These are phyloP conservation scores for Papio anubis DNA, from an alignment of 2,113 vertebrate genomes.

Conservation along the genomic window DNA sequence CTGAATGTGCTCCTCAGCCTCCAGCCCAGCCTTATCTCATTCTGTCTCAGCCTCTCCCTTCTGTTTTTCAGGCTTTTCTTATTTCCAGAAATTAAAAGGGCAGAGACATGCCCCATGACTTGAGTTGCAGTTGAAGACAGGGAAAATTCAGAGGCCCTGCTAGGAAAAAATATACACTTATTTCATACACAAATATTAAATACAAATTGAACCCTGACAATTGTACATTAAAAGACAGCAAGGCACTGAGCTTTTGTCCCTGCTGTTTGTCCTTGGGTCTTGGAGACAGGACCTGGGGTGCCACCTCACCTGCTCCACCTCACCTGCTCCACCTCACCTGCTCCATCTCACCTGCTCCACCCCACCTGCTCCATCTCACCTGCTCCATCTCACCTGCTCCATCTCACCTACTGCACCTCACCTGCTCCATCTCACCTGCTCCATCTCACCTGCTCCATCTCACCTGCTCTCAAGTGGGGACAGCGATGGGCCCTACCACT, in stretches of 20 bases:
- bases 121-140: neutral
- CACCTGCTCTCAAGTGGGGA: neutral
- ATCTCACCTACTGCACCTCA: accelerated
- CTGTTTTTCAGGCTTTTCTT: neutral
- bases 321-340: too few relatives aligned
- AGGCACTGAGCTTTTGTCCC: neutral
- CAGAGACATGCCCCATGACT: neutral
- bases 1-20: neutral
- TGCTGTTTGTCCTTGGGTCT: neutral
- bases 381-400: neutral
- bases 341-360: too few relatives aligned
- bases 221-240: neutral
- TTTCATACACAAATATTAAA: neutral
- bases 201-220: neutral
- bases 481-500: neutral
- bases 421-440: neutral
- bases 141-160: neutral
- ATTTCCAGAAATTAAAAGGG: neutral
- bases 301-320: neutral
- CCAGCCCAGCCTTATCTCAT: too few relatives aligned
- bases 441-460: neutral
- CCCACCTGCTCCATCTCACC: neutral
- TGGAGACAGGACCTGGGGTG: neutral
- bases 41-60: neutral
- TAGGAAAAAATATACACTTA: neutral